These are phyloP conservation scores for Diaprepes abbreviatus DNA, from an alignment of 2,888 invertebrate genomes.

Conservation along the genomic window DNA sequence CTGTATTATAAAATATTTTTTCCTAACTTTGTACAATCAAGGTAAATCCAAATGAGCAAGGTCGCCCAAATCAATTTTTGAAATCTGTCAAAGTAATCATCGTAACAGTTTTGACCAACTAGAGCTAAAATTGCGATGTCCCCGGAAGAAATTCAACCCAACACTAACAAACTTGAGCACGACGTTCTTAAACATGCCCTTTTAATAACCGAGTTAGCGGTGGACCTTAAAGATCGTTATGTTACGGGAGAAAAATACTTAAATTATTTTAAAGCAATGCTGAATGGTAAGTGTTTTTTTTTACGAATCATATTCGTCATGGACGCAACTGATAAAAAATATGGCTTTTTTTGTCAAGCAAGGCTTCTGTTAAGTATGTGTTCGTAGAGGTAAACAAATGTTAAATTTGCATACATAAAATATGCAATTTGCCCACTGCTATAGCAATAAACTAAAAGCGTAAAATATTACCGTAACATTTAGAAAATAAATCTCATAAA, in stretches of 20 bases:
- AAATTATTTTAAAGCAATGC: slow-evolving; percentile 62
- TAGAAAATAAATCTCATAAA: too few species aligned
- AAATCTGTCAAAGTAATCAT: not conserved
- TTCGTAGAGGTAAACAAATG: too few species aligned
- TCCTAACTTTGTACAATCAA: not conserved
- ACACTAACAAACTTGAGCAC: not conserved
- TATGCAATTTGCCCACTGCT: too few species aligned
- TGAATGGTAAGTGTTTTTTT: slow-evolving; percentile 50
- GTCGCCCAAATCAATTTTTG: not conserved
- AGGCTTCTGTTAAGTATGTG: not conserved
- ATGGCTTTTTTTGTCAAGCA: not conserved
- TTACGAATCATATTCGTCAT: too few species aligned
- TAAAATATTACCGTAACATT: too few species aligned
- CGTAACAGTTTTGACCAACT: slow-evolving; percentile 8
- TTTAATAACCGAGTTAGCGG: slow-evolving; percentile 63
- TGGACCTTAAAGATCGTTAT: slow-evolving; percentile 64
- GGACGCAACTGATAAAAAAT: too few species aligned
- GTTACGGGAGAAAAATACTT: slow-evolving; percentile 65
- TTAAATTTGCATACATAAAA: too few species aligned
- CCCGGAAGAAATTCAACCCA: slow-evolving; percentile 17
- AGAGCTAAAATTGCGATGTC: slow-evolving; percentile 25
- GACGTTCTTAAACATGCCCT: slow-evolving; percentile 57
- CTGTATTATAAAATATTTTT: too few species aligned
- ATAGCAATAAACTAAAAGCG: too few species aligned
- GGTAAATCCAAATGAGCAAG: too few species aligned